These are phyloP conservation scores for Machimus rusticus DNA, from an alignment of 2,888 invertebrate genomes.

Conservation along the genomic window DNA sequence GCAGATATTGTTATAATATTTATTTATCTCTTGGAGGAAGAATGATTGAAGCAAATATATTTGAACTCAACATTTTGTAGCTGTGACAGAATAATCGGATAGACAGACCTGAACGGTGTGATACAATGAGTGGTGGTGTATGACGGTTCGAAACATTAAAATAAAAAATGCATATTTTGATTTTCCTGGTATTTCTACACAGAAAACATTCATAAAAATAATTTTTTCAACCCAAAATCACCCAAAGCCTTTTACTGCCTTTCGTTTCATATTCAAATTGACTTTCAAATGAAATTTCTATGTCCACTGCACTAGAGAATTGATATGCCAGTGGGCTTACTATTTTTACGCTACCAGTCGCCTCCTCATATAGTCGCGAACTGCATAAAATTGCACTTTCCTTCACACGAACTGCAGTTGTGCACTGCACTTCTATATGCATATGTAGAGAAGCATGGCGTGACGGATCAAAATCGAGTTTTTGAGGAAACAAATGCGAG, in stretches of 20 bases:
- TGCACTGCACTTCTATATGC: neutral
- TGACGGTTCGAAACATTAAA: no score
- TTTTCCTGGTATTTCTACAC: no score
- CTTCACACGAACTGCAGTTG: neutral
- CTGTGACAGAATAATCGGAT: no score
- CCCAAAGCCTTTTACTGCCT: neutral
- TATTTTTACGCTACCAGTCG: neutral
- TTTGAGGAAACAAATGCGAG: neutral
- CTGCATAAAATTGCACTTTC: neutral
- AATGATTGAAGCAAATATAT: no score
- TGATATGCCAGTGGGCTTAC: neutral
- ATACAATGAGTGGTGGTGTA: no score
- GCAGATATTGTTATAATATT: no score
- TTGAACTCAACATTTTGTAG: no score
- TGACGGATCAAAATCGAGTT: neutral
- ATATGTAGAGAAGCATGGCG: neutral
- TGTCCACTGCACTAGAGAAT: neutral
- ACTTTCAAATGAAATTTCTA: neutral
- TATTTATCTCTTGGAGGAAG: no score
- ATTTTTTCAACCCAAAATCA: neutral
- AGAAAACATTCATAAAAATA: no score
- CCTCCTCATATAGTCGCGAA: neutral
- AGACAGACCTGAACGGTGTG: no score
- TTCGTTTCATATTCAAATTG: neutral
- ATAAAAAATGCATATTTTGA: no score